Evolutionary conservation across 2,888 invertebrate species (phyloP).

Genomic region (Macrophya annulata): DNA sequence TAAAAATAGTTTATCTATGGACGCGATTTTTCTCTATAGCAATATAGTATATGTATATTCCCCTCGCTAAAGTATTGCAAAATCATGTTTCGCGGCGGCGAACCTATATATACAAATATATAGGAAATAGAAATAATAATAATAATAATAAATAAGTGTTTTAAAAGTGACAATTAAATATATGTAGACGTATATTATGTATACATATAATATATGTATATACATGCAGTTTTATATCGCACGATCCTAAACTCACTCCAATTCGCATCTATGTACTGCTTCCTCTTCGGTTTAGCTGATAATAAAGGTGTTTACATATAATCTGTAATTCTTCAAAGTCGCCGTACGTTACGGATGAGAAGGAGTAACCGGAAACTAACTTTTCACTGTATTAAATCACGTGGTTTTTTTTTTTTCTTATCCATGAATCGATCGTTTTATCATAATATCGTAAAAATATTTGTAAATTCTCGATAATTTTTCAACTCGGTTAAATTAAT

Average conservation of each 20-base stretch:
- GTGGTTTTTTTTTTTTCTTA: too few relatives aligned
- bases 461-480: background rate
- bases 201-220: too few relatives aligned
- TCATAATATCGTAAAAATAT: background rate
- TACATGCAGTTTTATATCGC: background rate
- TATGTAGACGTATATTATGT: too few relatives aligned
- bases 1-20: slow-evolving; percentile 47
- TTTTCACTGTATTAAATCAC: background rate
- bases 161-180: background rate
- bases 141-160: background rate
- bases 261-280: slow-evolving; percentile 37
- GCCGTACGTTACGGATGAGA: too few relatives aligned
- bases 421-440: background rate
- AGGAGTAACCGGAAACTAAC: background rate
- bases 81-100: background rate
- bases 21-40: slow-evolving; percentile 17
- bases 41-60: background rate
- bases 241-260: slow-evolving; percentile 5
- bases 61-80: background rate
- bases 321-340: background rate
- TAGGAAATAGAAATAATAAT: background rate
- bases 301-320: background rate
- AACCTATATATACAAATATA: background rate
- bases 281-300: background rate
- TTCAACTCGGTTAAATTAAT: background rate